phyloP scores from a whole-genome alignment of 2,888 invertebrate genomes.

The Drosophila birchii region DNA sequence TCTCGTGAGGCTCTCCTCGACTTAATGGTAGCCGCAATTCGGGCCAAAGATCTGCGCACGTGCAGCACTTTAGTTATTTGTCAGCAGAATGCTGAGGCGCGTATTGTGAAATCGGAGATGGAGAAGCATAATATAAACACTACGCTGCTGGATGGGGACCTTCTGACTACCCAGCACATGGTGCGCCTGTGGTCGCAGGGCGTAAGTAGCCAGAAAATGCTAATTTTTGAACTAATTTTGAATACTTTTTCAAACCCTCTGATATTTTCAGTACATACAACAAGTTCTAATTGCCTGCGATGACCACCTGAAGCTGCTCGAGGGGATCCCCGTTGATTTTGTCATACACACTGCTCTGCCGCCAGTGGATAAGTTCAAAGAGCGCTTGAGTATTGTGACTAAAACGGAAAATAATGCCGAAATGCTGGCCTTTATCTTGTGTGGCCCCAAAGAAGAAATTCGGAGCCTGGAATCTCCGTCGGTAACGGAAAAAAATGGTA shows the following conservation, averaged over 20 bases:
- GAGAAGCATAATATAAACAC: constrained; percentile 4
- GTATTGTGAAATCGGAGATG: constrained; percentile 15
- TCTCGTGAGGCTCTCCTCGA: background rate
- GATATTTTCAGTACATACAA: constrained; percentile 18
- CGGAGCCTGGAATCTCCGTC: background rate
- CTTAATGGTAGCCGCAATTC: constrained; percentile 9
- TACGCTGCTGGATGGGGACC: background rate
- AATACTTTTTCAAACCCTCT: background rate
- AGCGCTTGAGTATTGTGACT: background rate
- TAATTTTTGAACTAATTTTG: background rate
- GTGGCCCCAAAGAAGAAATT: too few species aligned
- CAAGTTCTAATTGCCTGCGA: constrained; percentile 13
- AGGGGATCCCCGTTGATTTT: background rate
- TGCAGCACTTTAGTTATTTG: constrained; percentile 13
- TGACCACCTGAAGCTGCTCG: background rate
- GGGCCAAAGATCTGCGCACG: background rate
- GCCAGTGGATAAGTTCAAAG: background rate
- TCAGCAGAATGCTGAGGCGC: constrained; percentile 22
- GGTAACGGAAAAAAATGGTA: background rate
- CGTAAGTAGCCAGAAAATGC: background rate
- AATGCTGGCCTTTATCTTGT: background rate
- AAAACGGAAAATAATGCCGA: background rate
- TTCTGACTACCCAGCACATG: background rate
- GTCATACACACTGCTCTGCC: constrained; percentile 14
- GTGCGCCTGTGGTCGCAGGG: constrained; percentile 15